Evolutionary conservation across 37 sponge, comb jelly and placozoan species (phyloP).

Genomic region (Geodia barretti): DNA sequence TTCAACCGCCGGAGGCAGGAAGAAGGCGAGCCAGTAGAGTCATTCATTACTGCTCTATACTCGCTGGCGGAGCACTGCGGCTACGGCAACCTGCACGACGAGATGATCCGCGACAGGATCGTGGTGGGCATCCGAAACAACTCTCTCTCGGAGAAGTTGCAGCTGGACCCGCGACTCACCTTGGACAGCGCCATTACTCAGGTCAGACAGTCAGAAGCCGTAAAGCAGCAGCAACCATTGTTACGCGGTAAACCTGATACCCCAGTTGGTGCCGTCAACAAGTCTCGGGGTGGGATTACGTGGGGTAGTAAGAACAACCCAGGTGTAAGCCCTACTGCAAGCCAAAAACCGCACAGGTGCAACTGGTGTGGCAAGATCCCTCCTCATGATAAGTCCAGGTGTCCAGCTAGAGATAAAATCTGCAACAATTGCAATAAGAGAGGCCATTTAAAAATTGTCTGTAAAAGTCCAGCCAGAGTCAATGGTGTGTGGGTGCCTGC

Average conservation of each 20-base stretch:
- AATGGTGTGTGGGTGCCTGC: too few relatives aligned
- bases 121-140: slow-evolving; percentile 42
- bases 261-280: neutral
- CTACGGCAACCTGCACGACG: slow-evolving; percentile 31
- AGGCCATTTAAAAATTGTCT: slow-evolving; percentile 7
- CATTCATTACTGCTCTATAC: slow-evolving; percentile 46
- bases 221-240: slow-evolving; percentile 34
- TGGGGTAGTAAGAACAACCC: neutral
- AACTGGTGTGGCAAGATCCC: slow-evolving; percentile 6
- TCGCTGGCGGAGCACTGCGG: slow-evolving; percentile 29
- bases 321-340: neutral
- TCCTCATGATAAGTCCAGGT: neutral
- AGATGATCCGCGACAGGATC: slow-evolving; percentile 49
- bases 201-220: slow-evolving; percentile 17
- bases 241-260: neutral
- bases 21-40: slow-evolving; percentile 36
- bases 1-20: slow-evolving; percentile 41
- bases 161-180: slow-evolving; percentile 10
- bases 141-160: slow-evolving; percentile 30
- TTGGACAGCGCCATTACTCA: slow-evolving; percentile 22
- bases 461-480: slow-evolving; percentile 6
- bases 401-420: slow-evolving; percentile 21
- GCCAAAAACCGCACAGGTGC: neutral
- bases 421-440: slow-evolving; percentile 8
- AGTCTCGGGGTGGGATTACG: neutral